Conservation (phyloP, 2,888 invertebrate species). For the Pterobdella sp. region DNA sequence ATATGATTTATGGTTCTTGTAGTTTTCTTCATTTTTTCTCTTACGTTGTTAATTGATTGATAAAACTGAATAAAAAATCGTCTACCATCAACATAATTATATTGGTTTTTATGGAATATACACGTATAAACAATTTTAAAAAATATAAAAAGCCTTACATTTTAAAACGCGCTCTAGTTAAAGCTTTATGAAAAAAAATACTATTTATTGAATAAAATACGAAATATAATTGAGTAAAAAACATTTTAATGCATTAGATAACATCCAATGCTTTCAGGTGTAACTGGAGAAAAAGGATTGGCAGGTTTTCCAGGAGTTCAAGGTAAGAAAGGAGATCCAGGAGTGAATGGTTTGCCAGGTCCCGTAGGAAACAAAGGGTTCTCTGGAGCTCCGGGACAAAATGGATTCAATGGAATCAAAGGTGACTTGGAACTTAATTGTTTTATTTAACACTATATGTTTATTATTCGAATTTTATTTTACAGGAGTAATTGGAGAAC, state of each 20-base stretch:
- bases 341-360: slow-evolving; percentile 23
- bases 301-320: slow-evolving; percentile 13
- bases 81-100: no score
- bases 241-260: not conserved
- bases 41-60: no score
- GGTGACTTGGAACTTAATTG: slow-evolving; percentile 52
- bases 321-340: slow-evolving; percentile 8
- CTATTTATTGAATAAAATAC: no score
- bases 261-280: not conserved
- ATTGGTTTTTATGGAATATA: no score
- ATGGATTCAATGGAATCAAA: slow-evolving; percentile 56
- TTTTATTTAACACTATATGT: not conserved
- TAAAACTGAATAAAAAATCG: no score
- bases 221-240: not conserved
- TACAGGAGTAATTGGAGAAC: slow-evolving; percentile 40
- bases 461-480: not conserved
- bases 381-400: slow-evolving; percentile 39
- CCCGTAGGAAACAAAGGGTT: slow-evolving; percentile 37
- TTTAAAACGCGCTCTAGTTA: no score
- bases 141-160: no score
- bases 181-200: no score
- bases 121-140: no score
- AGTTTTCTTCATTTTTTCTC: no score
- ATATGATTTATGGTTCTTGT: no score
- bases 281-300: not conserved